Evolutionary conservation across 2,113 vertebrate genomes (phyloP).

Genomic region (Gavialis gangeticus): DNA sequence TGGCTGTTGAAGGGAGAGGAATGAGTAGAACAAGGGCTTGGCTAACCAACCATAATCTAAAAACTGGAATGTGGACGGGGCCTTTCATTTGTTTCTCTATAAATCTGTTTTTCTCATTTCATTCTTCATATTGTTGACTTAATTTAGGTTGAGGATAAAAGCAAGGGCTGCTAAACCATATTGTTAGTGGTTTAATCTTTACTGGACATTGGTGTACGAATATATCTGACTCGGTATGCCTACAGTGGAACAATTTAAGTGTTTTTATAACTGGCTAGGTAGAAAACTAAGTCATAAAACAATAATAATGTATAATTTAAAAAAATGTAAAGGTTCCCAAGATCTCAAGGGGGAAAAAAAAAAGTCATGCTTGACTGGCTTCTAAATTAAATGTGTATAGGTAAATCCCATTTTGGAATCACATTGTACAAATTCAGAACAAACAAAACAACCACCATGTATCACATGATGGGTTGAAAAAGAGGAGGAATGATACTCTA

Average conservation of each 20-base stretch:
- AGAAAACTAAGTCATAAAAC: neutral
- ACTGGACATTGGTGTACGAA: neutral
- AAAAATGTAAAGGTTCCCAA: neutral
- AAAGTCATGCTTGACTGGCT: neutral
- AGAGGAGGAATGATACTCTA: neutral
- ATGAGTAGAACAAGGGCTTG: neutral
- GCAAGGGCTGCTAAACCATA: fast-evolving
- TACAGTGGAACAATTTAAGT: neutral
- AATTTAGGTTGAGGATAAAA: neutral
- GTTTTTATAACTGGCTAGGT: neutral
- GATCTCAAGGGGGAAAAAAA: no score
- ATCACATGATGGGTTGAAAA: neutral
- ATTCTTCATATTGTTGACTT: neutral
- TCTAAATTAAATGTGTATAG: neutral
- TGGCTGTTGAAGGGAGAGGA: neutral
- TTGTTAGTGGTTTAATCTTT: neutral
- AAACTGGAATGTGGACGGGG: neutral
- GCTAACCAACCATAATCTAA: neutral
- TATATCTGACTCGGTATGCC: neutral
- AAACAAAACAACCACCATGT: neutral
- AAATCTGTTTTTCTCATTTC: neutral
- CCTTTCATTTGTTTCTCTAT: neutral
- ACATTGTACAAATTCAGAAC: neutral
- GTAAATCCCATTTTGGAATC: neutral
- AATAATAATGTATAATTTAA: neutral